Evolutionary conservation across 2,113 vertebrate species (phyloP).

Genomic region (Bothrops jararaca): DNA sequence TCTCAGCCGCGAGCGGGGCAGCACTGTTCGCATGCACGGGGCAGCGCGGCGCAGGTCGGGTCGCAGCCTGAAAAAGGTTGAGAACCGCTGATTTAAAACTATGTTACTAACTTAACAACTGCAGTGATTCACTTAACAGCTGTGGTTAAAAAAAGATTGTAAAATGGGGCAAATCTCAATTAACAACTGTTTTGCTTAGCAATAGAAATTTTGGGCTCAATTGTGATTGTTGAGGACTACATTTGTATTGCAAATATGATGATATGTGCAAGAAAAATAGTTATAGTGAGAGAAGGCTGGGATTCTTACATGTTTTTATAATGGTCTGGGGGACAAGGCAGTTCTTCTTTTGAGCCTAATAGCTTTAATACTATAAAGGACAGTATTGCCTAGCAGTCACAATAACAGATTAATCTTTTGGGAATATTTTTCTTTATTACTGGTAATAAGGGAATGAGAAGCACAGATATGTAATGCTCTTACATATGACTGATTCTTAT

Average conservation of each 20-base stretch:
- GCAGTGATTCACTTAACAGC: background rate
- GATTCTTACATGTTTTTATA: background rate
- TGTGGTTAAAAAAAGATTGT: background rate
- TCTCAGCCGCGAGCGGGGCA: no score
- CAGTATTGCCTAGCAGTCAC: background rate
- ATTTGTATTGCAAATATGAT: background rate
- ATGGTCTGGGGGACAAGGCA: background rate
- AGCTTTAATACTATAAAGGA: background rate
- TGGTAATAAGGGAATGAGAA: background rate
- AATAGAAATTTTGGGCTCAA: background rate
- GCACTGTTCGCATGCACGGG: no score
- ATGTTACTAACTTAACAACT: no score
- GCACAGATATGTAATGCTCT: background rate
- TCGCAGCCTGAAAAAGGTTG: no score
- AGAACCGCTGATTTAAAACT: no score
- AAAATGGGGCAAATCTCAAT: background rate
- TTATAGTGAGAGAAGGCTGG: background rate
- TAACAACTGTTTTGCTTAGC: background rate
- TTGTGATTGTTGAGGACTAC: background rate
- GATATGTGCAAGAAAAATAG: background rate
- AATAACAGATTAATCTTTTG: background rate
- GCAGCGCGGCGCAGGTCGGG: no score
- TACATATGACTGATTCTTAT: background rate
- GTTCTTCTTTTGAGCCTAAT: background rate
- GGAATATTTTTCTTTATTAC: background rate